These are phyloP conservation scores for Epiblema foenella DNA, from an alignment of 2,888 invertebrate genomes.

Conservation along the genomic window DNA sequence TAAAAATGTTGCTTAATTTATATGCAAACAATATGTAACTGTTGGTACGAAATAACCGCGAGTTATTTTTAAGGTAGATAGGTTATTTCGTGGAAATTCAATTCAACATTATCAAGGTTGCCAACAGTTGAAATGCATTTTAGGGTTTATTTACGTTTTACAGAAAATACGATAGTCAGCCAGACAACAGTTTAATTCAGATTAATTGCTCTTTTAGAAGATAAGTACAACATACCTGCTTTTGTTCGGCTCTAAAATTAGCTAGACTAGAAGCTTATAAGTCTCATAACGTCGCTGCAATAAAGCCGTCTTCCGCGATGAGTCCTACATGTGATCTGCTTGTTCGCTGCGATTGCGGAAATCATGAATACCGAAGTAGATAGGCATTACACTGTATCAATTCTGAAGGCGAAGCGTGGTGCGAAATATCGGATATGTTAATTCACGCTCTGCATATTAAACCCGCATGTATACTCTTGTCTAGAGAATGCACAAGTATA, in stretches of 20 bases:
- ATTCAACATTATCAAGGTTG: too few species aligned
- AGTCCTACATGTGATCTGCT: conserved; percentile 5
- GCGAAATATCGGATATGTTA: background rate
- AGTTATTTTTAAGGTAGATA: background rate
- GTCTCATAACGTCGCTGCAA: background rate
- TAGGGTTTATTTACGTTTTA: too few species aligned
- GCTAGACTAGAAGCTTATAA: too few species aligned
- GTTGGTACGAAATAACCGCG: background rate
- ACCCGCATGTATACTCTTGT: too few species aligned
- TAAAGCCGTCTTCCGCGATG: conserved; percentile 8
- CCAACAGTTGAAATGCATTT: background rate
- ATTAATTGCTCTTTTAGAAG: too few species aligned
- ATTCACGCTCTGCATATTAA: too few species aligned
- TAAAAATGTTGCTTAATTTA: conserved; percentile 13
- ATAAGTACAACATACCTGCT: too few species aligned
- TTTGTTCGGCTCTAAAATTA: too few species aligned
- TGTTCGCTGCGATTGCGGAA: conserved; percentile 11
- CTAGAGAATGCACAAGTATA: too few species aligned
- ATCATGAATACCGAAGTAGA: conserved; percentile 8
- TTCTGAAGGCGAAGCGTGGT: background rate
- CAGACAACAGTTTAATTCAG: too few species aligned
- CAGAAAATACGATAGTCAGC: too few species aligned
- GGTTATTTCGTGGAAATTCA: background rate
- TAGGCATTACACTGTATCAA: background rate
- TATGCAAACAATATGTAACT: background rate